phyloP scores from a whole-genome alignment of 2,888 invertebrate genomes.

The Leptinotarsa peninsularis region DNA sequence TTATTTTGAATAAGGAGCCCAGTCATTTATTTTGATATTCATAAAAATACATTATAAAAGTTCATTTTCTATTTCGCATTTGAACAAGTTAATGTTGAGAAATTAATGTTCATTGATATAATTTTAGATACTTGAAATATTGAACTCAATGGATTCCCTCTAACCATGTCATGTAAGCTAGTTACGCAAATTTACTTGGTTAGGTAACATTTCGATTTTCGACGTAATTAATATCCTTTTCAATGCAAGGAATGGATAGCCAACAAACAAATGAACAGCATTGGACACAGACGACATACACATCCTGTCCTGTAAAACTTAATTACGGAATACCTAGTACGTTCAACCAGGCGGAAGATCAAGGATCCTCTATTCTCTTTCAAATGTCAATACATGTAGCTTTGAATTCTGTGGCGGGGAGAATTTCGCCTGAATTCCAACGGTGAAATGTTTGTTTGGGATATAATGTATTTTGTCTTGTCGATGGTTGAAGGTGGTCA shows the following conservation, averaged over 20 bases:
- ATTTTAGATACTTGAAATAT: background rate
- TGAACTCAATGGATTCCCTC: too few species aligned
- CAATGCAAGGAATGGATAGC: background rate
- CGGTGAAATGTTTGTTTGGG: conserved; percentile 17
- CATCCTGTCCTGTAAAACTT: conserved; percentile 21
- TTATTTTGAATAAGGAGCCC: too few species aligned
- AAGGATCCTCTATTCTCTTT: conserved; percentile 22
- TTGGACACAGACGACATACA: background rate
- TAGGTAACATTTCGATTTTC: background rate
- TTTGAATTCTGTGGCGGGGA: conserved; percentile 29
- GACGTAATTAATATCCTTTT: background rate
- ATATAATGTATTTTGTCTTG: background rate
- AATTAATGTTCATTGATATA: background rate
- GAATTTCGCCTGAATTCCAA: conserved; percentile 26
- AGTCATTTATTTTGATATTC: too few species aligned
- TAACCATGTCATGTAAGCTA: too few species aligned
- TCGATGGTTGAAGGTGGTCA: background rate
- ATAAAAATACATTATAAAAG: too few species aligned
- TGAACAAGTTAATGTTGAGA: too few species aligned
- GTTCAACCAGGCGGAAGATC: conserved; percentile 32
- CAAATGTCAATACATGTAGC: conserved; percentile 36
- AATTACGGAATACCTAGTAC: conserved; percentile 29
- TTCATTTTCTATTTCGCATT: too few species aligned
- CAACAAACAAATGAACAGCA: background rate
- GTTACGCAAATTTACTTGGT: too few species aligned